Evolutionary conservation across 2,888 invertebrate genomes (phyloP).

Genomic region (Andrena marginata): DNA sequence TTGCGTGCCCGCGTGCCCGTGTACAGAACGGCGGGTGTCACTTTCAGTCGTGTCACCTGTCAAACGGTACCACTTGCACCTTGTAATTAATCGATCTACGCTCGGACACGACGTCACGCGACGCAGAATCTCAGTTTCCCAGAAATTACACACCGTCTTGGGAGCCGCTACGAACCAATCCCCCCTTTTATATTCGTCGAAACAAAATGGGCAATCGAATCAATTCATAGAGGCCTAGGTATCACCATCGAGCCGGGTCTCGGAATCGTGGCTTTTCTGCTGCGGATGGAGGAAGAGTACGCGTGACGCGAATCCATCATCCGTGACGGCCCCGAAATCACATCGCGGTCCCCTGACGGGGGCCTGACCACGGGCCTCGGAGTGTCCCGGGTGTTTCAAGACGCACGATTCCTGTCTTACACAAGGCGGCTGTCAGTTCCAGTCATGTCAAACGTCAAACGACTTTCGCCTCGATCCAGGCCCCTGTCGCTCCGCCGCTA

Average conservation of each 20-base stretch:
- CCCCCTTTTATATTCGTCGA: too few species aligned
- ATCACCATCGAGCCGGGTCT: background rate
- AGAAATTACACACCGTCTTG: conserved; percentile 12
- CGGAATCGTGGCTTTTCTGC: background rate
- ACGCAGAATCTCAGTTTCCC: conserved; percentile 35
- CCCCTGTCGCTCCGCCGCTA: conserved; percentile 42
- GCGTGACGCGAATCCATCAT: conserved; percentile 64
- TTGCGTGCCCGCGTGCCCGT: conserved; percentile 34
- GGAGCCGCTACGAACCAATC: too few species aligned
- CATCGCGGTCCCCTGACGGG: conserved; percentile 33
- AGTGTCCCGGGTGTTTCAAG: conserved; percentile 58
- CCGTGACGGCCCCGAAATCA: conserved; percentile 55
- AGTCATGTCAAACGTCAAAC: conserved; percentile 75
- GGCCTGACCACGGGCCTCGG: conserved; percentile 17
- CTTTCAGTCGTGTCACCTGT: conserved; percentile 72
- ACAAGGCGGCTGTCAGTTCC: conserved; percentile 76
- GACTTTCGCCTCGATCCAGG: conserved; percentile 59
- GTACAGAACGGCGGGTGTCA: conserved; percentile 68
- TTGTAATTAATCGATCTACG: conserved; percentile 59
- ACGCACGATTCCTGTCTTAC: conserved; percentile 72
- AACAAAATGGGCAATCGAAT: background rate
- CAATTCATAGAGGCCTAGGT: background rate
- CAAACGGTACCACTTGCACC: conserved; percentile 56
- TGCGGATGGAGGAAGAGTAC: conserved; percentile 16
- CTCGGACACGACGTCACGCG: conserved; percentile 45